A percentile compares a stretch with the other conserved stretches of the same genome.
phyloP scores from a whole-genome alignment of 2,113 vertebrate species.

The Fulmarus glacialis region DNA sequence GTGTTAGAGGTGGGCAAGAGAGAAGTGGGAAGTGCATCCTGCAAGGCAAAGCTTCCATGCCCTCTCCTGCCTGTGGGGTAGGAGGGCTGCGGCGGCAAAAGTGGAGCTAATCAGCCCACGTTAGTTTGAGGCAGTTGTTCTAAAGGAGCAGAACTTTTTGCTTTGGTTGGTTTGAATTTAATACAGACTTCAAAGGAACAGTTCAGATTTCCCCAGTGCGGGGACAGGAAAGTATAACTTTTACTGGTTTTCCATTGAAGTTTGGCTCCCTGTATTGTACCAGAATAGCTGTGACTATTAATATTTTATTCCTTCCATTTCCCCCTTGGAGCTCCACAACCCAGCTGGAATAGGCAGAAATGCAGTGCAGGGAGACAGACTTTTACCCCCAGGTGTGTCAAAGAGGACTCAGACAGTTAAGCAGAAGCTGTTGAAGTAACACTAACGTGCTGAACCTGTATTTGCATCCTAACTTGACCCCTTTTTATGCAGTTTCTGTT shows the following conservation, averaged over 20 bases:
- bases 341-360: not conserved
- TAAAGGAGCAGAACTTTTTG: not conserved
- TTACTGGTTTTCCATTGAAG: not conserved
- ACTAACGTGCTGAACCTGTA: fast-evolving
- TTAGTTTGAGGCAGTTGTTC: not conserved
- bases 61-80: not conserved
- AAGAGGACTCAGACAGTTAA: not conserved
- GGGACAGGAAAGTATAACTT: not conserved
- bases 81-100: not conserved
- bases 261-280: not conserved
- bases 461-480: not conserved
- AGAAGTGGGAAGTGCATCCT: not conserved
- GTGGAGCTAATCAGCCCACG: not conserved
- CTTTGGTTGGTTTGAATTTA: not conserved
- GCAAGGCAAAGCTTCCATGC: not conserved
- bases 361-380: not conserved
- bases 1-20: not conserved
- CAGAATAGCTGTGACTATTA: not conserved
- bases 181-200: not conserved
- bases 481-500: not conserved
- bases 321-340: fast-evolving
- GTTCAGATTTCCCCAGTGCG: not conserved
- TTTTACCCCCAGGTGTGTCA: not conserved
- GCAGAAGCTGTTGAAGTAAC: not conserved
- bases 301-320: not conserved